Evolutionary conservation across 2,797 vertebrate genomes (phyloP), one percentile per base, ranked within the genome.

Genomic region (Lepidocolaptes lacrymiger): DNA sequence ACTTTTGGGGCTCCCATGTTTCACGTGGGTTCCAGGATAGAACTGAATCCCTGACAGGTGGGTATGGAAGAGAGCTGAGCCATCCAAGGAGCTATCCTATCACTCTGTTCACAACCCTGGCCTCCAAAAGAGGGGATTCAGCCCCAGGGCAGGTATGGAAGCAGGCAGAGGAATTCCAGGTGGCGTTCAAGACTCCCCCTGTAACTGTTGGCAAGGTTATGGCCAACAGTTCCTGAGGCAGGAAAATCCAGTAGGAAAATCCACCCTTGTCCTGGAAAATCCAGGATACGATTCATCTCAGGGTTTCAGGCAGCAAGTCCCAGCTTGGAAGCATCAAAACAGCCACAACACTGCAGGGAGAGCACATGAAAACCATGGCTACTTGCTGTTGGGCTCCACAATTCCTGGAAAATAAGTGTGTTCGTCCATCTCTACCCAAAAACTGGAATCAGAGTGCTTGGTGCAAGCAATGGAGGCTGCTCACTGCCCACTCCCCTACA

Each of bases 111-210:
- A 14, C 39, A 24, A 12, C 51, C 37, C 15, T 16, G 26, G 24
- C 23, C 23, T 88, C 78, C 79, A 39, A 17, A 41, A 49, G 69
- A 93, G 14, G 8, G 73, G 85, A 2, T 77, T 94, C 63, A 96
- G 56, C 51, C 80, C 81, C 46, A 87, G 91, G 26, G 44, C 74
- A 98, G 34, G 97, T 97, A 12, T 69, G 69, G 63, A 55, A 26
- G n/a, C 87, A 98, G 71, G 63, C 97, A 85, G 92, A 95, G 73
- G 96, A 98, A 48, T 92, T 98, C 59, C 97, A 66, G 8, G 54
- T 78, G 2, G 93, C 95, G 26, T 97, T 97, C 7, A 32, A 83
- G 64, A 63, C 32, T 17, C 41, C 80, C 23, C 84, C 59, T n/a
- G 28, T 49, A 26, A 20, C 51, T 15, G n/a, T n/a, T 5, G 44